A percentile compares a stretch with the other conserved stretches of the same genome.
Conservation (phyloP, 2,797 vertebrate genomes). For the Muscicapa comitata region DNA sequence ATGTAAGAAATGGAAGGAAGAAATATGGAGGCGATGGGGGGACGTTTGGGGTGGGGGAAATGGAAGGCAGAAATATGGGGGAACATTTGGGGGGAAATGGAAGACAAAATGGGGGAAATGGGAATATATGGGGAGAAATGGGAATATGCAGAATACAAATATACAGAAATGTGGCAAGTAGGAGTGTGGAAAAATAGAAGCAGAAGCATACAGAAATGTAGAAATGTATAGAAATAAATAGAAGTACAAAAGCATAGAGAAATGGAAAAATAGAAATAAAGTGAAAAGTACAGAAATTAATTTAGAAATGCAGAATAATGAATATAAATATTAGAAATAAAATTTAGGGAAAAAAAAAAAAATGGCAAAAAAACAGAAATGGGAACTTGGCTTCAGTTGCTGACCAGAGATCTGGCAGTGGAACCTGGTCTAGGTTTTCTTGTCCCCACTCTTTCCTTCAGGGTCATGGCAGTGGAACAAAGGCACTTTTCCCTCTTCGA, state of each 20-base stretch:
- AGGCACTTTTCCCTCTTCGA: not conserved
- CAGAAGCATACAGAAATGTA: no score
- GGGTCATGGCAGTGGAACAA: not conserved
- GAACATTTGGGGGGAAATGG: no score
- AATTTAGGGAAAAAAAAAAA: not conserved
- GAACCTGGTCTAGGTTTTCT: not conserved
- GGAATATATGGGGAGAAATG: not conserved
- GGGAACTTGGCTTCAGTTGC: not conserved
- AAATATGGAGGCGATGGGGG: no score
- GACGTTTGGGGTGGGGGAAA: no score
- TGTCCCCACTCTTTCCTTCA: not conserved
- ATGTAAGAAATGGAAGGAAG: not conserved
- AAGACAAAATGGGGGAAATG: no score
- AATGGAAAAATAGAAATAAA: rapidly evolving
- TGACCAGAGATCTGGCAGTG: not conserved
- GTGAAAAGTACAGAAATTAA: not conserved
- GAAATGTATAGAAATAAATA: no score
- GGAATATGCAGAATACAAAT: not conserved
- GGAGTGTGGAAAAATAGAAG: not conserved
- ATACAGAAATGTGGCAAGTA: no score
- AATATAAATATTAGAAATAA: not conserved
- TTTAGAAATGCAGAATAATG: not conserved
- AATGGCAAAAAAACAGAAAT: rapidly evolving
- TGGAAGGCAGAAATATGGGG: no score
- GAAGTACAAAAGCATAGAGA: not conserved